phyloP scores from a whole-genome alignment of 1,140 invertebrate genomes.

The Drosophila parvula region DNA sequence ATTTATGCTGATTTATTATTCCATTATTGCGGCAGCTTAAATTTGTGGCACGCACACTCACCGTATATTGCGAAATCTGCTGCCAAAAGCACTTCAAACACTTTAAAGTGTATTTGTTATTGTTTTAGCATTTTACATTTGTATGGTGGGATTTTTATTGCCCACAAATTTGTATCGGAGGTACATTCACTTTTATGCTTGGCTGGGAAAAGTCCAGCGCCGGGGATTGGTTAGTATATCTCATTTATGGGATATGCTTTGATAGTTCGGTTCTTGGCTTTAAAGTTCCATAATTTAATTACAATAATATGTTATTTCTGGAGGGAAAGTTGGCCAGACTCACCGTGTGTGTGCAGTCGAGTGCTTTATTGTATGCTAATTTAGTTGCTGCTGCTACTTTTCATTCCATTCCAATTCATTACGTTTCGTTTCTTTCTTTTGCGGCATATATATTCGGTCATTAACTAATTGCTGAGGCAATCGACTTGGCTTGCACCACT shows the following conservation, averaged over 20 bases:
- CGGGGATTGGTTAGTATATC: neutral
- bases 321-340: slow-evolving; percentile 42
- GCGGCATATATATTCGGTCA: slow-evolving; percentile 80
- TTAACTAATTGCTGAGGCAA: slow-evolving; percentile 82
- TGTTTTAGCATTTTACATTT: slow-evolving; percentile 30
- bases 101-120: slow-evolving; percentile 14
- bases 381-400: slow-evolving; percentile 60
- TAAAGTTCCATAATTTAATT: slow-evolving; percentile 2
- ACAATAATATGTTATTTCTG: slow-evolving; percentile 5
- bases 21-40: slow-evolving; percentile 69
- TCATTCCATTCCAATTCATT: slow-evolving; percentile 44
- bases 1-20: slow-evolving; percentile 78
- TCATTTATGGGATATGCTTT: slow-evolving; percentile 4
- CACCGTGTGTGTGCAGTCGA: slow-evolving; percentile 55
- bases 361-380: slow-evolving; percentile 79
- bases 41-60: slow-evolving; percentile 69
- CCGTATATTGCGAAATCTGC: slow-evolving; percentile 52
- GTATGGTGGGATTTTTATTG: slow-evolving; percentile 44
- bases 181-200: slow-evolving; percentile 57
- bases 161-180: slow-evolving; percentile 35
- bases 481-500: slow-evolving; percentile 50
- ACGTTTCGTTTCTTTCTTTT: slow-evolving; percentile 56
- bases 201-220: slow-evolving; percentile 6
- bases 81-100: slow-evolving; percentile 42
- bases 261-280: neutral